Percentiles rank a stretch among this genome's conserved stretches.
phyloP scores from a whole-genome alignment of 1,140 invertebrate genomes.

The Drosophila dunni region DNA sequence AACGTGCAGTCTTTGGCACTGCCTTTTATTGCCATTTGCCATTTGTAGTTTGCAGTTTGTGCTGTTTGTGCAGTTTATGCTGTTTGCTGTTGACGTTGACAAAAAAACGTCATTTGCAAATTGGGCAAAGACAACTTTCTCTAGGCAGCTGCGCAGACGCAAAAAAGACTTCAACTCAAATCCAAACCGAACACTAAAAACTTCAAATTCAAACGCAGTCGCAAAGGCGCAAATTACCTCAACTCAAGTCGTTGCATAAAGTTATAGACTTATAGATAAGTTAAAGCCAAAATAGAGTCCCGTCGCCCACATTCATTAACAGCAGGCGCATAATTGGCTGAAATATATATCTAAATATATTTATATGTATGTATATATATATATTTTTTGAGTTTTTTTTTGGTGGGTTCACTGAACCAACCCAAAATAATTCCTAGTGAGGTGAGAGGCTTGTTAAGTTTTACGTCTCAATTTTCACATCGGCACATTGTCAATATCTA shows the following conservation, averaged over 20 bases:
- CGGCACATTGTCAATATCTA: conserved; percentile 70
- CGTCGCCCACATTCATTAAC: conserved; percentile 81
- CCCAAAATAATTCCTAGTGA: conserved; percentile 54
- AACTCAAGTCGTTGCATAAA: conserved; percentile 69
- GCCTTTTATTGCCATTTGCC: conserved; percentile 75
- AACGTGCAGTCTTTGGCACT: conserved; percentile 71
- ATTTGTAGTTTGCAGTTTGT: conserved; percentile 31
- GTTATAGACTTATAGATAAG: conserved; percentile 71
- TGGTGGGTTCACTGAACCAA: conserved; percentile 64
- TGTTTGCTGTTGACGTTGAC: conserved; percentile 71
- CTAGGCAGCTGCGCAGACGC: conserved; percentile 64
- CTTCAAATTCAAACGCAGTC: conserved; percentile 30
- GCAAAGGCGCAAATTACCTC: conserved; percentile 53
- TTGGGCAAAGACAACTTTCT: conserved; percentile 83
- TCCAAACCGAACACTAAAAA: background rate
- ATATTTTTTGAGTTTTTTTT: background rate
- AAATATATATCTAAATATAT: conserved; percentile 5
- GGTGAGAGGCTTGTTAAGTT: conserved; percentile 34
- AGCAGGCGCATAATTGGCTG: conserved; percentile 78
- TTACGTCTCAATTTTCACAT: conserved; percentile 74
- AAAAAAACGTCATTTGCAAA: conserved; percentile 83
- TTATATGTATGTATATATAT: background rate
- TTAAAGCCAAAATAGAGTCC: conserved; percentile 44
- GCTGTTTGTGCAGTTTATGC: conserved; percentile 5
- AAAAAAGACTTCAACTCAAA: too few species aligned